Evolutionary conservation across 2,888 invertebrate genomes (phyloP), one percentile per base, ranked within the genome.

Genomic region (Cantharis lateralis): DNA sequence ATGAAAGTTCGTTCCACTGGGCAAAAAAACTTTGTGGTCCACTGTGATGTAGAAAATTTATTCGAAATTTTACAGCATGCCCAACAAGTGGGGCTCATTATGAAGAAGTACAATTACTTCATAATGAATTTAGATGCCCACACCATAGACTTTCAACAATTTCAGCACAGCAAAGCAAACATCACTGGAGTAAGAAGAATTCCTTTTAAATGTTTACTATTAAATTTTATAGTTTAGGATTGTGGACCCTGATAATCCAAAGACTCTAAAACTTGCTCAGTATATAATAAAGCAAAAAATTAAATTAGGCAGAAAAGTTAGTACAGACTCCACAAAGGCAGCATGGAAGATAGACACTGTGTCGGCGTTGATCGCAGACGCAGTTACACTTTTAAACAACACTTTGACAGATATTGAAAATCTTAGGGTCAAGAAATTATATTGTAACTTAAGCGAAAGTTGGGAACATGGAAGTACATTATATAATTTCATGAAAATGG

Each of bases 391-490:
- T 83, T 94, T 96, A 86, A 93, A 94, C 2, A 90, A 92, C 83
- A 95, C 95, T 70, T 89, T 97, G 76, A 92, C 93, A 80, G 78
- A 78, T 61, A 24, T 70, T 63, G 66, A 28, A 13, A 13, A 62
- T n/a, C 15, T 72, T n/a, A 3, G 24, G 10, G 63, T 63, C n/a
- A 70, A 68, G 18, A 26, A 90, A 61, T 87, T 94, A 18, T 89
- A 88, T 78, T 95, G 96, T 82, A 91, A 92, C 13, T 86, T 87
- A 69, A 89, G 88, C 20, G 89, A 91, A 74, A 90, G 92, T 71
- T 97, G 97, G 95, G 91, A 91, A 80, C 93, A 94, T 83, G 98
- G 98, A 18, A 94, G 93, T 79, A 95, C 93, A 81, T 89, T 98
- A 75, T 92, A 95, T 80, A 98, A 97, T 89, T 94, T 93, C 84